A percentile compares a stretch with the other conserved stretches of the same genome.
phyloP scores from a whole-genome alignment of 2,113 vertebrate species.

The Hystrix cristata region DNA sequence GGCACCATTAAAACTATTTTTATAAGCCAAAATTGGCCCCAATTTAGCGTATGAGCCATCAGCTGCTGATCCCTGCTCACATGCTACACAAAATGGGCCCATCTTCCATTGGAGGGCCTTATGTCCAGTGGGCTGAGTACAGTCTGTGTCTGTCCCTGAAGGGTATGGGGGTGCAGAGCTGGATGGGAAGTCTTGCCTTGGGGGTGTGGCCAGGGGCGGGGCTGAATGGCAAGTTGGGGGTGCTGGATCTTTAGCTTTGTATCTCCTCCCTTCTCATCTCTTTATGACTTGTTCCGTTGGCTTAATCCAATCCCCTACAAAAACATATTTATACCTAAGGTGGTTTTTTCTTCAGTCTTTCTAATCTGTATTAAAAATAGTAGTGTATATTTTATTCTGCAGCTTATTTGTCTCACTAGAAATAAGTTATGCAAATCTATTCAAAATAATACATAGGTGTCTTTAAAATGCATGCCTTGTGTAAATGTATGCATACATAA shows the following conservation, averaged over 20 bases:
- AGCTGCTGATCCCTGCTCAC: no score
- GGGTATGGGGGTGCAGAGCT: no score
- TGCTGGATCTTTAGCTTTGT: accelerated
- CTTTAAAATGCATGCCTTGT: background rate
- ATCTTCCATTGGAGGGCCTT: background rate
- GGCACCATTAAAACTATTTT: no score
- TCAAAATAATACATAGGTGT: background rate
- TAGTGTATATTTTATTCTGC: background rate
- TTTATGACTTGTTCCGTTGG: background rate
- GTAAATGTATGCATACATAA: no score
- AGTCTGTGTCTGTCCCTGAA: background rate
- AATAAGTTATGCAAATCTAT: background rate
- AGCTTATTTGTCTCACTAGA: background rate
- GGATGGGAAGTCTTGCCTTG: accelerated
- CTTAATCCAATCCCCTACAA: background rate
- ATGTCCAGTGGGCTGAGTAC: background rate
- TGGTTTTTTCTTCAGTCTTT: background rate
- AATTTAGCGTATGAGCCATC: no score
- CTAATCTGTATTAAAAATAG: background rate
- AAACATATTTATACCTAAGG: background rate
- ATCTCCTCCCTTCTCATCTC: background rate
- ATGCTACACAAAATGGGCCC: no score
- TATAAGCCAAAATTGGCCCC: no score
- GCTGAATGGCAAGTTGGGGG: background rate
- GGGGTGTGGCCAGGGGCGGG: background rate